Base-by-base conservation (phyloP, 1,140 invertebrate species). In the Tribolium madens region DNA sequence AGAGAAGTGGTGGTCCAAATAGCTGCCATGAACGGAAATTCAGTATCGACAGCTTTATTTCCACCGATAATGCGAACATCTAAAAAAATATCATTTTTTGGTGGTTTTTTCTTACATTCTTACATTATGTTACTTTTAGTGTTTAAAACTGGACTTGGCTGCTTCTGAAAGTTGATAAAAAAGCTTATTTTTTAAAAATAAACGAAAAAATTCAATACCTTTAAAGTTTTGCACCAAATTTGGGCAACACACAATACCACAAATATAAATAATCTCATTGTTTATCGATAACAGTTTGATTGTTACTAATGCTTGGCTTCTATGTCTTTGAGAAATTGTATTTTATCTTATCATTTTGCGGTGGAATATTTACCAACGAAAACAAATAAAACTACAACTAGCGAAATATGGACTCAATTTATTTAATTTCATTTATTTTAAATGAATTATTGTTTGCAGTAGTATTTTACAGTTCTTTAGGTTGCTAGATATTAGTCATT, bases 271-370 rank as follows among this genome's bases (percentile, higher is more conserved):
- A 64, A 14, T 33, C 31, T 64, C 57, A 64, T 64, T 13, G 21
- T 64, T 33, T 64, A 64, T 64, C 57, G 14, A 31, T 64, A 9
- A 42, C 5, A 42, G 57, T 31, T 33, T 33, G 57, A 33, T 64
- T 64, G 57, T 33, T 64, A 64, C 57, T 64, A 64, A 64, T 12
- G 2, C 26, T 9, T 21, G 10, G 13, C 36, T 64, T 42, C 12
- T 33, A 13, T 14, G 31, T 33, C 12, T 14, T 64, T 64, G 5
- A 64, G 12, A 33, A n/a, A 33, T 12, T 14, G 0, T 0, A 14
- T 64, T 64, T 64, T 64, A 64, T 64, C 57, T 64, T 64, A 64
- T 64, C 57, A 64, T 18, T 7, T 14, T 3, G 14, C 10, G 10
- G 5, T 7, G 48, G 15, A 50, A 50, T 50, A 17, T 50, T 50